Evolutionary conservation across 2,797 vertebrate species (phyloP).

Genomic region (Channa striata): DNA sequence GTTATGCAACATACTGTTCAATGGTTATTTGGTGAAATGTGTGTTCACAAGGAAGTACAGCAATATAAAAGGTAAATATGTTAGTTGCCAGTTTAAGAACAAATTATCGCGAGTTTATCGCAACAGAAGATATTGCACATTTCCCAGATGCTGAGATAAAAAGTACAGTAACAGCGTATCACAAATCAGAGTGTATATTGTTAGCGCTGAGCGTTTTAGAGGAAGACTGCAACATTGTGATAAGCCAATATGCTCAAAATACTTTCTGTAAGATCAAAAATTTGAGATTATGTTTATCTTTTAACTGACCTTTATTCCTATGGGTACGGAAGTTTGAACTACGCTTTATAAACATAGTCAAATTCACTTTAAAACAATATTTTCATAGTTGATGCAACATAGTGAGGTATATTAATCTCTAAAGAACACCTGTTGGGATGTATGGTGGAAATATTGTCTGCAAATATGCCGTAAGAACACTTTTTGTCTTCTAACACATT

Average conservation of each 20-base stretch:
- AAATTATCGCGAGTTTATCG: slow-evolving; percentile 27
- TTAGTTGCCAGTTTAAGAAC: slow-evolving; percentile 8
- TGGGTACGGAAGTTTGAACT: slow-evolving; percentile 1
- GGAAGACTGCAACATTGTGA: slow-evolving; percentile 72
- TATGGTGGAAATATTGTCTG: neutral
- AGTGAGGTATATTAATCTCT: neutral
- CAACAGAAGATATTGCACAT: slow-evolving; percentile 11
- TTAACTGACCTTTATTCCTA: neutral
- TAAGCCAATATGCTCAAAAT: slow-evolving; percentile 68
- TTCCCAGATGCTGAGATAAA: slow-evolving; percentile 31
- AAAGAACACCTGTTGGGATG: neutral
- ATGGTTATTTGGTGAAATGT: neutral
- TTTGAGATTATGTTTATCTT: slow-evolving; percentile 47
- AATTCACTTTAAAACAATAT: slow-evolving; percentile 1
- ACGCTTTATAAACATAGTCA: slow-evolving; percentile 9
- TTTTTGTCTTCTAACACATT: neutral
- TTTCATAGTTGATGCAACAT: neutral
- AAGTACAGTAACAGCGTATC: slow-evolving; percentile 25
- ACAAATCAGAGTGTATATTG: slow-evolving; percentile 62
- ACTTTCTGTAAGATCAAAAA: slow-evolving; percentile 48
- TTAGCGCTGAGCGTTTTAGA: slow-evolving; percentile 54
- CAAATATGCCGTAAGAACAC: too few species aligned
- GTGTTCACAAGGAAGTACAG: neutral
- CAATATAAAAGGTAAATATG: slow-evolving; percentile 9
- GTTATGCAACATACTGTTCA: neutral